phyloP scores from a whole-genome alignment of 1,140 invertebrate genomes.

The Lepidurus couesii region DNA sequence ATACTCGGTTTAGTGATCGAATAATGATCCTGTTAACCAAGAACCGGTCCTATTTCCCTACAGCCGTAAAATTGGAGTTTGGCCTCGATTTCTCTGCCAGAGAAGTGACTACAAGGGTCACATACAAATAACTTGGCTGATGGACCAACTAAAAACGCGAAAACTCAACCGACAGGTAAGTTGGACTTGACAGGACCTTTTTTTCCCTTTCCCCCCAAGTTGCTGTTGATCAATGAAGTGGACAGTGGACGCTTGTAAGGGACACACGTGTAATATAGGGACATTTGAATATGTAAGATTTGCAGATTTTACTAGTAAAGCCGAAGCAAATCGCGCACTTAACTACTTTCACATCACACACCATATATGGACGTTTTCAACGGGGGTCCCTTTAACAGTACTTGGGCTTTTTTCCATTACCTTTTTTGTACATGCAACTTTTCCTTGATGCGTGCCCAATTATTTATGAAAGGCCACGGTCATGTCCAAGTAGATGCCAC shows the following conservation, averaged over 20 bases:
- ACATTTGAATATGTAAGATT: no score
- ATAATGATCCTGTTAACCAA: neutral
- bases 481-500: neutral
- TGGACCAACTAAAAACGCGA: neutral
- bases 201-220: no score
- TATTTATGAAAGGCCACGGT: neutral
- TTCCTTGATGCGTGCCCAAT: neutral
- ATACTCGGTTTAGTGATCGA: neutral
- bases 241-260: no score
- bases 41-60: neutral
- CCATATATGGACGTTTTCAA: neutral
- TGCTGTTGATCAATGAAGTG: no score
- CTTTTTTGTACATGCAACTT: neutral
- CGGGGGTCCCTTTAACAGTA: neutral
- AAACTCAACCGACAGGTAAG: neutral
- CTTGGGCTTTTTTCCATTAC: neutral
- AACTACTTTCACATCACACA: neutral
- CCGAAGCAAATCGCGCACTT: no score
- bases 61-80: neutral
- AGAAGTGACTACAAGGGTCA: slow-evolving; percentile 14
- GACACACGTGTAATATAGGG: no score
- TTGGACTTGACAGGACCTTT: no score
- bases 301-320: no score
- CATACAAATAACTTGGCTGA: neutral
- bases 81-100: neutral